Base-by-base conservation (phyloP, 2,113 vertebrate species). In the Coptodon bakossiorum region DNA sequence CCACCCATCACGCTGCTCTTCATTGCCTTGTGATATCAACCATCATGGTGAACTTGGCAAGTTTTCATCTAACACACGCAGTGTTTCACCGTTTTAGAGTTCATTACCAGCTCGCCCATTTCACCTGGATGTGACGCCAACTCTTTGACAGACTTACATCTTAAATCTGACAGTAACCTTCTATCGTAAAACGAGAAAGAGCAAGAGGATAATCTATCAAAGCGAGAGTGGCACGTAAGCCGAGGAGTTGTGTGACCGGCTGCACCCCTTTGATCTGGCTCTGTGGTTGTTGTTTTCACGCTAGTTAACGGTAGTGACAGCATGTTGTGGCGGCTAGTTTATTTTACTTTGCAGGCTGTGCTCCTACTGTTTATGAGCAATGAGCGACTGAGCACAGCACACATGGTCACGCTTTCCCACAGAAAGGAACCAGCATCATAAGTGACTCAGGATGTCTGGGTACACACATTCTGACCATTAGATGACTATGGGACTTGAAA, bases 361-460 rank as follows among this genome's bases (percentile, higher is more conserved):
- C 88, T 89, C 91, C 87, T 88, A 71, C 91, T 94, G 92, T 95
- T 96, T 96, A 96, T 90, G 93, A 95, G 92, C 93, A 88, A 89
- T 83, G 87, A 89, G 81, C 48, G 68, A 85, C 31, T 17, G 82
- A 84, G 83, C 87, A 27, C 80, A 36, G 82, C 85, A 54, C 95
- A 94, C 84, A 92, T 81, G 93, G 92, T 91, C 91, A 73, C 85
- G 86, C 88, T 90, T 95, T 93, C 93, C 95, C 95, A 94, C 94
- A 95, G 81, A 85, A 68, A 89, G 82, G 83, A 94, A 81, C 90
- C 88, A 43, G 81, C 93, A 93, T 94, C 91, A 87, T 31, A 52
- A 91, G 86, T 96, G 94, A 96, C 87, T 95, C 93, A 96, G 91
- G 90, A 83, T 57, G 92, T 95, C 92, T 93, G 92, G 86, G 40